Percentiles rank a stretch among this genome's conserved stretches.
These are phyloP conservation scores for Cephus cinctus DNA, from an alignment of 1,140 invertebrate genomes.

Conservation along the genomic window DNA sequence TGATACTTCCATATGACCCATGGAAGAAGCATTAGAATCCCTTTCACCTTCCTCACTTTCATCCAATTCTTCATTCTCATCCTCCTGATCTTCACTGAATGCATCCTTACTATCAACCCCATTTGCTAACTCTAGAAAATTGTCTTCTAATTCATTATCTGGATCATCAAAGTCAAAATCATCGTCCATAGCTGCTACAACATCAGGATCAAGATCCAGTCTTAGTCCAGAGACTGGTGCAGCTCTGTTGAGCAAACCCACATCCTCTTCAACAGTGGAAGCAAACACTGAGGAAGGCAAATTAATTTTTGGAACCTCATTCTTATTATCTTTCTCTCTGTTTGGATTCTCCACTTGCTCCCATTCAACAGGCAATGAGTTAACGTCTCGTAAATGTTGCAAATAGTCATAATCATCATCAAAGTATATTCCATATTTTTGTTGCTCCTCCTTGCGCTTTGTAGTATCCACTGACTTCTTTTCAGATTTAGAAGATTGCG, in stretches of 20 bases:
- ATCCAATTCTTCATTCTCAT: constrained; percentile 48
- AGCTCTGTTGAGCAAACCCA: constrained; percentile 87
- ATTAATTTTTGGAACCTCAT: constrained; percentile 56
- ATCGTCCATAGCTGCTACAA: constrained; percentile 90
- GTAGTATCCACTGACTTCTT: constrained; percentile 41
- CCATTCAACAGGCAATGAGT: constrained; percentile 50
- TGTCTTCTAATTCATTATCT: constrained; percentile 84
- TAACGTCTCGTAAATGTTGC: constrained; percentile 81
- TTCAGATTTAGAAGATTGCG: constrained; percentile 23
- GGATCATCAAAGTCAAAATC: constrained; percentile 86
- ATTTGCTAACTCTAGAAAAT: constrained; percentile 84
- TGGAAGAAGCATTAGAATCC: constrained; percentile 33
- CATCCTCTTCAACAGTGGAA: constrained; percentile 82
- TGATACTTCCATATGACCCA: constrained; percentile 40
- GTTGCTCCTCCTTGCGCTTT: constrained; percentile 74
- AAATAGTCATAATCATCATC: constrained; percentile 97
- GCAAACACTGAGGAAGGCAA: constrained; percentile 91
- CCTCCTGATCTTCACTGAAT: constrained; percentile 40
- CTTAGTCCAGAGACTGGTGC: constrained; percentile 73
- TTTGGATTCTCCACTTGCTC: constrained; percentile 34
- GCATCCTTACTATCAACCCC: constrained; percentile 38
- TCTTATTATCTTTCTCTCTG: constrained; percentile 31
- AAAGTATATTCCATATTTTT: constrained; percentile 92
- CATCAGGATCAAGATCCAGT: constrained; percentile 87
- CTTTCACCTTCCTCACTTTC: constrained; percentile 56